Base-by-base conservation (phyloP, 2,797 vertebrate species). In the Hypotaenidia okinawae region DNA sequence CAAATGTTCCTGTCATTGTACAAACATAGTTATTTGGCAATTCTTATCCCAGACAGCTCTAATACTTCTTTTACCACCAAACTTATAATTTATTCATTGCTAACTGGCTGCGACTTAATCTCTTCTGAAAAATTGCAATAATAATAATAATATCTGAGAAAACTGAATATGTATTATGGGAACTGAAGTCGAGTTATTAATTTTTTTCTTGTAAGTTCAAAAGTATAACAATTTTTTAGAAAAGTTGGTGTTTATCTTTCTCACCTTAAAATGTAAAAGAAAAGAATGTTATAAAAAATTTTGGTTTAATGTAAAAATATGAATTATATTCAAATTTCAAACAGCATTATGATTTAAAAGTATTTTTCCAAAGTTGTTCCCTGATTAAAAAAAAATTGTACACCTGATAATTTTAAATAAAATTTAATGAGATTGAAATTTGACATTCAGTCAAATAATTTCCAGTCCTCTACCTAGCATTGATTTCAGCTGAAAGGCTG, bases 241-340 rank as follows among this genome's bases (percentile, higher is more conserved):
- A 63, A 72, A 73, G 37, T 16, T 14, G 0, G 2, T 19, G 12
- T 18, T 79, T 79, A 1, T 41, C 0, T 28, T 47, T 58, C 30
- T 58, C 70, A 7, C 4, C 18, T 77, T 9, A 61, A 66, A 32
- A 58, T 4, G 69, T 57, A 17, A 82, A 30, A 2, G 2, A 39
- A 62, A 57, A 54, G 9, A 16, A 27, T 24, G 3, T 37, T 55
- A 72, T 22, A 27, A 8, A 1, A 68, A 57, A 55, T 14, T 19
- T 62, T 80, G 1, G 57, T 73, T 86, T 86, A 69, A 13, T 9
- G 63, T 37, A 63, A 63, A 94, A 73, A 66, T 30, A 52, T 68
- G 16, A 13, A 76, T 37, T 7, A 45, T 1, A 1, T 24, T 70
- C 51, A 45, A 63, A 78, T 47, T 19, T 11, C 21, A 52, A 81